phyloP scores from a whole-genome alignment of 2,113 vertebrate genomes.

The Carassius auratus region DNA sequence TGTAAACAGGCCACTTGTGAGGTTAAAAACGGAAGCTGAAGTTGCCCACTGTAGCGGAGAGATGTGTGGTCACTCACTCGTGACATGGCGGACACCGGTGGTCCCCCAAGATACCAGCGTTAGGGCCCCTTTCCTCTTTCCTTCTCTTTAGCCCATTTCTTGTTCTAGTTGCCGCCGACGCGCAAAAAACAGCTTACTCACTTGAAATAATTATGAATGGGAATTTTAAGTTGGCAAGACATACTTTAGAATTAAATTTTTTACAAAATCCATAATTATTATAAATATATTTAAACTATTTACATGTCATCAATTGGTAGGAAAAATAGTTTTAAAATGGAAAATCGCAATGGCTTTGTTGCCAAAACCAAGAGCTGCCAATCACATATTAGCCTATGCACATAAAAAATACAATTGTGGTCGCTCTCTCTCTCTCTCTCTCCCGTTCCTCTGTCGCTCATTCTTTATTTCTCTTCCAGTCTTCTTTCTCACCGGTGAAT shows the following conservation, averaged over 20 bases:
- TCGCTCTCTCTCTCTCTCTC: conserved; percentile 1
- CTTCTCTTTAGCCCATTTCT: neutral
- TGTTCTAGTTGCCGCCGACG: neutral
- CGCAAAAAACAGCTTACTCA: neutral
- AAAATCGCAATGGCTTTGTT: neutral
- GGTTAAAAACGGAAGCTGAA: neutral
- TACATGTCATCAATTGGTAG: neutral
- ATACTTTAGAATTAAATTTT: neutral
- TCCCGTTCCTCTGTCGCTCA: neutral
- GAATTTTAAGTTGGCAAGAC: neutral
- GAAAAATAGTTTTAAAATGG: neutral
- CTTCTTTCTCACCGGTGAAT: conserved; percentile 7
- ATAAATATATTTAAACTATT: neutral
- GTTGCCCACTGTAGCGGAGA: conserved; percentile 15
- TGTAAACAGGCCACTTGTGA: conserved; percentile 7
- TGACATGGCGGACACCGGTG: conserved; percentile 63
- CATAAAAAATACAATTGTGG: conserved; percentile 1
- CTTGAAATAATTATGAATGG: neutral
- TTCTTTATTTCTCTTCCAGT: conserved; percentile 18
- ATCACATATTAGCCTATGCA: neutral
- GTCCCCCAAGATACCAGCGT: conserved; percentile 36
- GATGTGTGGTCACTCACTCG: conserved; percentile 62
- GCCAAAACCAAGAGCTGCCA: neutral
- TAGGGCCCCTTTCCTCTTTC: conserved; percentile 5
- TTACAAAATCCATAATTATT: neutral